These are phyloP conservation scores for Chiridota heheva DNA, from an alignment of 35 echinoderm and acorn worm species.

Conservation along the genomic window DNA sequence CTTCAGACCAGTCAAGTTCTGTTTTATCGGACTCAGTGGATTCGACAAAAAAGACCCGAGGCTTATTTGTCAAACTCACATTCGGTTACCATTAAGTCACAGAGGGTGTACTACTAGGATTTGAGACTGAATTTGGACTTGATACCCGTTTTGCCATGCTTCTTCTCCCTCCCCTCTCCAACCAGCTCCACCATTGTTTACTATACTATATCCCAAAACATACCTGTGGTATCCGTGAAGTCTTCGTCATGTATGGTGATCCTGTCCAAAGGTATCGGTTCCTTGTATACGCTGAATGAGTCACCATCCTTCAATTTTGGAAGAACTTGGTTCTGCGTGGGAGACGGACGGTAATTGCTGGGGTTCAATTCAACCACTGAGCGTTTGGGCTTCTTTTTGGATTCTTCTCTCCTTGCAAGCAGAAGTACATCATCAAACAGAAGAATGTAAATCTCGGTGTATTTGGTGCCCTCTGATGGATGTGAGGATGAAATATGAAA, in stretches of 20 bases:
- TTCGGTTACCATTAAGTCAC: too few relatives aligned
- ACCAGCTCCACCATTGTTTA: too few relatives aligned
- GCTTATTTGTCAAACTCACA: too few relatives aligned
- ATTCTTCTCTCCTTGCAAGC: constrained; percentile 1
- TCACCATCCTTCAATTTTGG: constrained; percentile 15
- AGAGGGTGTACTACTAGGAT: too few relatives aligned
- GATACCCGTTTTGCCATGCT: too few relatives aligned
- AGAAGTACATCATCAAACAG: constrained; percentile 38
- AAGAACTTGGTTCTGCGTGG: constrained; percentile 9
- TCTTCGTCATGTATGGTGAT: constrained; percentile 31
- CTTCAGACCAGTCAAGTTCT: too few relatives aligned
- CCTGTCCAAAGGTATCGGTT: constrained; percentile 39
- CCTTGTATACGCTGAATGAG: constrained; percentile 30
- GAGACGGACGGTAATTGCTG: constrained; percentile 2
- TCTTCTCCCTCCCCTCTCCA: too few relatives aligned
- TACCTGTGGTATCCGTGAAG: too few relatives aligned
- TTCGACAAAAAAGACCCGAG: too few relatives aligned
- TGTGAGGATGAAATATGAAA: background rate
- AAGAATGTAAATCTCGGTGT: constrained; percentile 30
- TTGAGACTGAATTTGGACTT: too few relatives aligned
- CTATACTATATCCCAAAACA: too few relatives aligned
- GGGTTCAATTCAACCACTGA: constrained; percentile 16
- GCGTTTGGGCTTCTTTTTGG: constrained; percentile 21
- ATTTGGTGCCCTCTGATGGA: constrained; percentile 34
- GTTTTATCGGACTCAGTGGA: too few relatives aligned